Evolutionary conservation across 1,140 invertebrate species (phyloP).

Genomic region (Papilio xuthus): DNA sequence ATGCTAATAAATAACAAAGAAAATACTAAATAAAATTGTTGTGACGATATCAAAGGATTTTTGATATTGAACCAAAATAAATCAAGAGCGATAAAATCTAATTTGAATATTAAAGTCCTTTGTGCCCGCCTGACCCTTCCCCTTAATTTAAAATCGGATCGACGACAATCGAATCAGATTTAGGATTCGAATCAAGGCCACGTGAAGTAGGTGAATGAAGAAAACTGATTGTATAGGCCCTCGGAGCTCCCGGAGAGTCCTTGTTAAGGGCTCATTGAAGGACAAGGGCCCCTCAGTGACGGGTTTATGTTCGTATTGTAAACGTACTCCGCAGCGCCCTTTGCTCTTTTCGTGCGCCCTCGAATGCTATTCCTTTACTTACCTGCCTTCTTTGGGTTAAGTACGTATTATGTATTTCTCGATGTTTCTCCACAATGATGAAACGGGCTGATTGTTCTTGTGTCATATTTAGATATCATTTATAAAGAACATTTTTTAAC

Average conservation of each 20-base stretch:
- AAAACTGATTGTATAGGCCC: constrained; percentile 67
- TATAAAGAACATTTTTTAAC: background rate
- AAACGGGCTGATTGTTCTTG: background rate
- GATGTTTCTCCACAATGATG: constrained; percentile 30
- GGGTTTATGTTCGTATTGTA: constrained; percentile 62
- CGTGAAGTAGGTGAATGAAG: constrained; percentile 68
- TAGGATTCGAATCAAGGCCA: constrained; percentile 73
- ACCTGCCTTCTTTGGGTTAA: constrained; percentile 55
- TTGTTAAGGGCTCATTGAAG: constrained; percentile 78
- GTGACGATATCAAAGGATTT: background rate
- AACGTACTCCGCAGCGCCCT: constrained; percentile 66
- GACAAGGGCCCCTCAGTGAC: constrained; percentile 60
- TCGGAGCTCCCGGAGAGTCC: constrained; percentile 53
- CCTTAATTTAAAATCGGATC: constrained; percentile 62
- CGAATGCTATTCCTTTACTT: constrained; percentile 57
- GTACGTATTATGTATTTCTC: constrained; percentile 55
- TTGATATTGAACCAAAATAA: constrained; percentile 54
- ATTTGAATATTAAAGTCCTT: constrained; percentile 68
- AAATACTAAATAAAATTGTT: constrained; percentile 7
- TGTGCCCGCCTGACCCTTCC: constrained; percentile 60
- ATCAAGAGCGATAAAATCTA: constrained; percentile 65
- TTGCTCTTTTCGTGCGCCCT: constrained; percentile 74
- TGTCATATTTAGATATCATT: constrained; percentile 29
- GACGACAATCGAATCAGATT: constrained; percentile 75
- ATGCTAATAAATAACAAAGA: background rate